These are phyloP conservation scores for Mormyrops boulengeri DNA, from an alignment of 2,797 vertebrate species.

Conservation along the genomic window DNA sequence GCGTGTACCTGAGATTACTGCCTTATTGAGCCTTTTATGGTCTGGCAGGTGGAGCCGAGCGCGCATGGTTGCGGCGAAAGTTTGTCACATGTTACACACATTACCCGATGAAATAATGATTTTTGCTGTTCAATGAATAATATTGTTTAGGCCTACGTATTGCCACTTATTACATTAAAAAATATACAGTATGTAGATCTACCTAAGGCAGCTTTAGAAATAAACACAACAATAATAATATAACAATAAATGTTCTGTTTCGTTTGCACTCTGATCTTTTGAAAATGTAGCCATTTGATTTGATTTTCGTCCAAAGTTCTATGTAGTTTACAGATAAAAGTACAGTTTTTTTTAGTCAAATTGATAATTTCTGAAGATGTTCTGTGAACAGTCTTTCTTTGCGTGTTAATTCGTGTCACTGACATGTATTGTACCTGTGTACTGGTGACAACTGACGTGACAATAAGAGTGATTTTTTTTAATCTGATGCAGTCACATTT, in stretches of 20 bases:
- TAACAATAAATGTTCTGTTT: not conserved
- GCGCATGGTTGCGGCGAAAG: not conserved
- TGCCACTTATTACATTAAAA: not conserved
- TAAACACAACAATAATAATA: not conserved
- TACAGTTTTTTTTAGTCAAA: not conserved
- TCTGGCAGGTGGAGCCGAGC: not conserved
- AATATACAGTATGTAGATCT: not conserved
- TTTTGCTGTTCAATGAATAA: not conserved
- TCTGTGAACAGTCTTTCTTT: not conserved
- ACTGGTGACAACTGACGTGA: not conserved
- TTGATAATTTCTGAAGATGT: not conserved
- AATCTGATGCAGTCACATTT: not conserved
- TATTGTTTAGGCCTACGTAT: not conserved
- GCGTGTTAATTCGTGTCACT: not conserved
- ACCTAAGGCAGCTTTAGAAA: not conserved
- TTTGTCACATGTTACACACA: not conserved
- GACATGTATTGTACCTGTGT: not conserved
- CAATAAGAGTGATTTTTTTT: not conserved
- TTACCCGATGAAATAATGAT: not conserved
- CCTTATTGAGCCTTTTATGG: not conserved
- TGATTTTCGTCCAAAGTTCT: not conserved
- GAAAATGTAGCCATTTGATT: not conserved
- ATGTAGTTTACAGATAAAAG: not conserved
- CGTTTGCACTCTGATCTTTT: not conserved
- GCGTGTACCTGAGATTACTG: not conserved